phyloP scores from a whole-genome alignment of 2,888 invertebrate genomes.

The Himalopsyche anomala region DNA sequence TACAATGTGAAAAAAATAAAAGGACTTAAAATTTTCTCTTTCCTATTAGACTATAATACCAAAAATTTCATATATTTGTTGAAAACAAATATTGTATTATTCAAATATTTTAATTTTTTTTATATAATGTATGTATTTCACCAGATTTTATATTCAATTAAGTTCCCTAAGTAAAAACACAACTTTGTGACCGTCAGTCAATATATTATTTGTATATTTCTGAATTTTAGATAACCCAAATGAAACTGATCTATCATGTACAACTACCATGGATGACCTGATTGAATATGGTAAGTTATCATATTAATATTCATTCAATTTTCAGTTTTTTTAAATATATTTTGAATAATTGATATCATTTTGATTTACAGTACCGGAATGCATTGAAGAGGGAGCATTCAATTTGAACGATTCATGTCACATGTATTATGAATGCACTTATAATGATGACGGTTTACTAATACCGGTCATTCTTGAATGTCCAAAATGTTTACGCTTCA shows the following conservation, averaged over 20 bases:
- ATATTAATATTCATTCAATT: neutral
- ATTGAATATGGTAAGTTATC: neutral
- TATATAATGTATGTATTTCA: too few species aligned
- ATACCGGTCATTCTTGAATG: conserved; percentile 65
- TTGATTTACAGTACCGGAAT: conserved; percentile 62
- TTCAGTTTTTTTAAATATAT: neutral
- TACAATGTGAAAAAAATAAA: too few species aligned
- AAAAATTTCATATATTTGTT: too few species aligned
- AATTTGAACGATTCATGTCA: conserved; percentile 67
- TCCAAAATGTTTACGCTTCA: conserved; percentile 68
- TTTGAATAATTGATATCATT: neutral
- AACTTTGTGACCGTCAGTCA: too few species aligned
- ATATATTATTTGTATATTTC: too few species aligned
- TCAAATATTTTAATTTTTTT: too few species aligned
- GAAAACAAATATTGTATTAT: too few species aligned
- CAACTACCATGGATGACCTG: neutral
- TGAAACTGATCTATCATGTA: neutral
- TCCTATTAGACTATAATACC: too few species aligned
- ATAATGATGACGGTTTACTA: conserved; percentile 62
- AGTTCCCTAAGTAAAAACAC: too few species aligned
- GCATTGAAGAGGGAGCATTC: conserved; percentile 66
- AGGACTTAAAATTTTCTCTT: too few species aligned
- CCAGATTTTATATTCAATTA: too few species aligned
- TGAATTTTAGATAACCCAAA: neutral
- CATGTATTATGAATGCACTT: conserved; percentile 67